phyloP scores from a whole-genome alignment of 1,140 invertebrate genomes.

The Dendrolimus kikuchii region DNA sequence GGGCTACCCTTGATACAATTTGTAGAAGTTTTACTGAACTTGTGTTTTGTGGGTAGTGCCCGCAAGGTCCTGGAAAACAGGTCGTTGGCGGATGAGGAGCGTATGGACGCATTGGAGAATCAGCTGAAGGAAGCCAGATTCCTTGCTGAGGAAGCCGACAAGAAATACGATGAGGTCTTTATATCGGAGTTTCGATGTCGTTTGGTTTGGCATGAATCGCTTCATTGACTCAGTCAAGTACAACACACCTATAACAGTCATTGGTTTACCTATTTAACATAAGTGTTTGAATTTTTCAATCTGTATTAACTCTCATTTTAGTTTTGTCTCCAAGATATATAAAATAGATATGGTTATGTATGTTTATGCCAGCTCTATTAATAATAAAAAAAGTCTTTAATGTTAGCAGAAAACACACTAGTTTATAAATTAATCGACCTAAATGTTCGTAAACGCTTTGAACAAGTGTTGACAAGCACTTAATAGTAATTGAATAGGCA shows the following conservation, averaged over 20 bases:
- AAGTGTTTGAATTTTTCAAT: no score
- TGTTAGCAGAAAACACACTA: no score
- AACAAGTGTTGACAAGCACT: not conserved
- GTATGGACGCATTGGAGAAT: slow-evolving; percentile 98
- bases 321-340: no score
- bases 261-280: no score
- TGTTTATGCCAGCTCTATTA: no score
- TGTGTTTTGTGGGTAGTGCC: slow-evolving; percentile 79
- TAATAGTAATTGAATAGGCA: slow-evolving; percentile 1
- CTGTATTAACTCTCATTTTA: no score
- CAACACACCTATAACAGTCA: slow-evolving; percentile 1
- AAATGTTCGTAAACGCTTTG: no score
- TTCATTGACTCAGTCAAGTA: slow-evolving; percentile 8
- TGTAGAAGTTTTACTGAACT: slow-evolving; percentile 28
- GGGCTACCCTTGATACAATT: slow-evolving; percentile 46
- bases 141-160: slow-evolving; percentile 99
- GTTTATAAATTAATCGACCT: no score
- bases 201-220: slow-evolving; percentile 54
- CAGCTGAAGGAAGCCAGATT: slow-evolving; percentile 99
- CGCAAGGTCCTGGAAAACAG: slow-evolving; percentile 99
- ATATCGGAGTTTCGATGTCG: slow-evolving; percentile 54
- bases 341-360: no score
- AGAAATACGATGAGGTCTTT: slow-evolving; percentile 99
- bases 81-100: slow-evolving; percentile 99
- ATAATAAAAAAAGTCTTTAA: no score